These are phyloP conservation scores for Cryptops parisi DNA, from an alignment of 2,888 invertebrate species.

Conservation along the genomic window DNA sequence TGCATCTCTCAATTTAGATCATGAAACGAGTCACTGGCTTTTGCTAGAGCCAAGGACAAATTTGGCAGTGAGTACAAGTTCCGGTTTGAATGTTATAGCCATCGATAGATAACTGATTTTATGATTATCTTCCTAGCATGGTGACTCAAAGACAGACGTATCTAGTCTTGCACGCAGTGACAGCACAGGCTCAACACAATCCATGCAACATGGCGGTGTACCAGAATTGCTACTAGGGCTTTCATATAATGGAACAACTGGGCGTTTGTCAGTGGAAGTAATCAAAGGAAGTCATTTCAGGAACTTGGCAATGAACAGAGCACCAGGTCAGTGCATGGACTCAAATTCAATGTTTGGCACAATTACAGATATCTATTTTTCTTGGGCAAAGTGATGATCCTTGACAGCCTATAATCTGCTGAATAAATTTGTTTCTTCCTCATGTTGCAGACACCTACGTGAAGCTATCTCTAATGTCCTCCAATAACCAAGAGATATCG, in stretches of 20 bases:
- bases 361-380: too few relatives aligned
- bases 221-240: constrained; percentile 78
- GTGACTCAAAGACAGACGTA: constrained; percentile 42
- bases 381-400: too few relatives aligned
- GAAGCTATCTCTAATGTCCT: constrained; percentile 77
- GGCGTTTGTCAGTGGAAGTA: constrained; percentile 81
- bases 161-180: constrained; percentile 76
- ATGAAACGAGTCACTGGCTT: constrained; percentile 81
- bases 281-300: constrained; percentile 60
- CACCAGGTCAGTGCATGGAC: constrained; percentile 29
- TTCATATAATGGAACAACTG: constrained; percentile 85
- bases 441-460: constrained; percentile 67
- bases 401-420: too few relatives aligned
- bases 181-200: constrained; percentile 85
- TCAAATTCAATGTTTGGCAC: too few relatives aligned
- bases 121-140: too few relatives aligned
- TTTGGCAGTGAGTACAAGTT: constrained; percentile 20
- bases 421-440: neutral
- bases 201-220: constrained; percentile 62
- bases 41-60: constrained; percentile 48
- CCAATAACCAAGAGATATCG: constrained; percentile 83
- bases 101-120: too few relatives aligned
- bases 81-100: neutral
- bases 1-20: constrained; percentile 71
- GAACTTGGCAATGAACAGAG: constrained; percentile 34